Conservation (phyloP, 2,888 invertebrate species). For the Heliconius ethilla region DNA sequence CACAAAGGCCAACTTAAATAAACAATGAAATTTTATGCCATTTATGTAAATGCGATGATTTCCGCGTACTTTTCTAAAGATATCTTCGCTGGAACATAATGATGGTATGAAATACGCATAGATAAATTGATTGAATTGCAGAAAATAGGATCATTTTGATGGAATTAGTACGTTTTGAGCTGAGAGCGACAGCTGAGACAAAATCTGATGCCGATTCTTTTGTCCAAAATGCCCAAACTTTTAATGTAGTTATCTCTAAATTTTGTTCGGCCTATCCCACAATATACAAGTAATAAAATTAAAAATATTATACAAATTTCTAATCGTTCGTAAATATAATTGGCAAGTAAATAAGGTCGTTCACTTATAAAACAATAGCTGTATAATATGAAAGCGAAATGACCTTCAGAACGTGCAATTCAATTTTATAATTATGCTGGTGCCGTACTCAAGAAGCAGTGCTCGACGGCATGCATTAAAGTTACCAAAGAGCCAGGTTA, state of each 20-base stretch:
- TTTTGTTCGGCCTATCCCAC: not conserved
- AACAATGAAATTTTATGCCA: conserved; percentile 41
- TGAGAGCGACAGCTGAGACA: not conserved
- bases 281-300: not conserved
- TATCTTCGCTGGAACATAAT: conserved; percentile 20
- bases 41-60: conserved; percentile 41
- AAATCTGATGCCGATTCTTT: not conserved
- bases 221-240: not conserved
- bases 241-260: not conserved
- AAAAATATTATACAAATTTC: not conserved
- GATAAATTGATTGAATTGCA: not conserved
- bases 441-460: conserved; percentile 44
- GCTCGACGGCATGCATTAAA: conserved; percentile 44
- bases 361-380: conserved; percentile 30
- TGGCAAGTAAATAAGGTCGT: conserved; percentile 22
- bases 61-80: conserved; percentile 31
- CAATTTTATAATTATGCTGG: conserved; percentile 50
- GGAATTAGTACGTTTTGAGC: not conserved
- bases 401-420: conserved; percentile 50
- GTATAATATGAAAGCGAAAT: conserved; percentile 41
- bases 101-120: not conserved
- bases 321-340: not conserved
- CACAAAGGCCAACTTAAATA: conserved; percentile 48
- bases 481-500: conserved; percentile 60
- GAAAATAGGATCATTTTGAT: not conserved